Percentiles rank a stretch among this genome's conserved stretches.
These are phyloP conservation scores for Lamellibrachia luymesi DNA, from an alignment of 1,140 invertebrate species.

Conservation along the genomic window DNA sequence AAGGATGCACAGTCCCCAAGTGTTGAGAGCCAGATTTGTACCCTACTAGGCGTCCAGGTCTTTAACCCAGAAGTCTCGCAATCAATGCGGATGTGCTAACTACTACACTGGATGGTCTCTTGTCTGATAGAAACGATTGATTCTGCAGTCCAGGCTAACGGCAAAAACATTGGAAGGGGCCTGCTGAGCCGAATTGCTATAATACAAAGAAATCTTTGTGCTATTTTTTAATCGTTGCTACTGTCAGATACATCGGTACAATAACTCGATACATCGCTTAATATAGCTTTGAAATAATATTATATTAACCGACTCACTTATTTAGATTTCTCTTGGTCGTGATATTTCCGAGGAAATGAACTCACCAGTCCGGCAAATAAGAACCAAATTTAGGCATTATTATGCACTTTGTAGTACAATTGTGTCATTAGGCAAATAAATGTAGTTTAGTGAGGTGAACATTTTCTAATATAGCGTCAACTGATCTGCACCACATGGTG, in stretches of 20 bases:
- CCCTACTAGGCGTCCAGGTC: too few relatives aligned
- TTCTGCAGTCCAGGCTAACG: neutral
- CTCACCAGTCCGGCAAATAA: neutral
- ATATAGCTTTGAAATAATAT: neutral
- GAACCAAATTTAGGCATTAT: neutral
- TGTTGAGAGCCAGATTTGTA: too few relatives aligned
- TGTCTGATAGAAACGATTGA: neutral
- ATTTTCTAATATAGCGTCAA: too few relatives aligned
- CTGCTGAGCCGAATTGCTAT: neutral
- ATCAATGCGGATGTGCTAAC: too few relatives aligned
- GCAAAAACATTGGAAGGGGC: neutral
- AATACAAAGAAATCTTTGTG: neutral
- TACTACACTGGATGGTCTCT: too few relatives aligned
- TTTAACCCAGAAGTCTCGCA: too few relatives aligned
- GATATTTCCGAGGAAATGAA: neutral
- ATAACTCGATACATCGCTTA: neutral
- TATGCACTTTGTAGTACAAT: neutral
- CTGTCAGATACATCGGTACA: neutral
- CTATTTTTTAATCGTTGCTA: neutral
- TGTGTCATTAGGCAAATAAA: neutral
- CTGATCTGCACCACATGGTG: too few relatives aligned
- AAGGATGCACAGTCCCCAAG: too few relatives aligned
- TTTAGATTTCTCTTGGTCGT: neutral
- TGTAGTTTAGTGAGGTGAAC: neutral
- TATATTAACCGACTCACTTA: neutral